Conservation (phyloP, 1,140 invertebrate genomes). For the Tribolium castaneum region DNA sequence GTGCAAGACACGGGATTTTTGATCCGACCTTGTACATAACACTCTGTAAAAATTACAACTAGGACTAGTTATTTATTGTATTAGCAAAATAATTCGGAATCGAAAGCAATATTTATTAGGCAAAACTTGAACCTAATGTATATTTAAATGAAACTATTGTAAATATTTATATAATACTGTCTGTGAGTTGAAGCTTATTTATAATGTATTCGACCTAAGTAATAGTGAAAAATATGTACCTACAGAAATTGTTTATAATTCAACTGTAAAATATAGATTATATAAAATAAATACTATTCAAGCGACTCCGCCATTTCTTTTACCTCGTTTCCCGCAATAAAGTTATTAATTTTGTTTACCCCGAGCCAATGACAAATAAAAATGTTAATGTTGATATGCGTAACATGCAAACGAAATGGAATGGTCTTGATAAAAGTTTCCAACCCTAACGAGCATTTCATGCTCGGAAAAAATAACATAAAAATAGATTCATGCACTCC, state of each 20-base stretch:
- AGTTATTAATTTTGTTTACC: conserved; percentile 25
- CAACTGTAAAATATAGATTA: conserved; percentile 40
- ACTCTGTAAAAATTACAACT: conserved; percentile 29
- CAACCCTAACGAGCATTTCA: conserved; percentile 14
- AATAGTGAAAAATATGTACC: conserved; percentile 39
- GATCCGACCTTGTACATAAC: conserved; percentile 30
- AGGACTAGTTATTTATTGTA: conserved; percentile 47
- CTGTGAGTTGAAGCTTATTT: conserved; percentile 35
- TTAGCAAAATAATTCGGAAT: conserved; percentile 36
- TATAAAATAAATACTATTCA: conserved; percentile 21
- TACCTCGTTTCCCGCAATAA: neutral
- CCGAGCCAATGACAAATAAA: conserved; percentile 4
- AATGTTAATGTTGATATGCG: conserved; percentile 14
- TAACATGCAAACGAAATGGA: conserved; percentile 7
- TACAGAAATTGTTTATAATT: conserved; percentile 44
- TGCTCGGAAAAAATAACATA: conserved; percentile 9
- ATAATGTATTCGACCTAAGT: conserved; percentile 25
- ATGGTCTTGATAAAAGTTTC: conserved; percentile 8
- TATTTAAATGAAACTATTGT: conserved; percentile 36
- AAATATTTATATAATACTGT: conserved; percentile 44
- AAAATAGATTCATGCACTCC: neutral
- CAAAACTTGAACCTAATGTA: conserved; percentile 24
- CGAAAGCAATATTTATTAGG: conserved; percentile 50
- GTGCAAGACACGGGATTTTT: conserved; percentile 2
- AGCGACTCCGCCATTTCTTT: neutral